These are phyloP conservation scores for Chrysemys picta DNA, from an alignment of 2,113 vertebrate genomes.

Conservation along the genomic window DNA sequence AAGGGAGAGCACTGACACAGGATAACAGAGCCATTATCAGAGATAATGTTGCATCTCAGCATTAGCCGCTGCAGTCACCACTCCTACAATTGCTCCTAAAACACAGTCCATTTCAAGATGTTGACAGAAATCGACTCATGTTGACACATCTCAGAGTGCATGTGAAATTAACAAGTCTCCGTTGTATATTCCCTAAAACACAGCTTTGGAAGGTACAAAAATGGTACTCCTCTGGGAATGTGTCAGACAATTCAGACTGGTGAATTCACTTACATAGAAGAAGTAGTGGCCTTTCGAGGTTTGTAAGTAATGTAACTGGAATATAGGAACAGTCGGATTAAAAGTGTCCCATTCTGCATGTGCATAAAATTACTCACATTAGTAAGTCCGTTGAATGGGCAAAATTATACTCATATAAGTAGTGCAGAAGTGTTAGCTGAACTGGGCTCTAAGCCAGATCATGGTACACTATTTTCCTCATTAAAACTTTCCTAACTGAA, in stretches of 20 bases:
- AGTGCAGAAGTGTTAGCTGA: neutral
- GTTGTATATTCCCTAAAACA: neutral
- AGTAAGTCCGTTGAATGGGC: neutral
- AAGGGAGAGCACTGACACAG: neutral
- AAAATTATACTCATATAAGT: neutral
- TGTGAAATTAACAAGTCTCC: neutral
- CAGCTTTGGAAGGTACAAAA: neutral
- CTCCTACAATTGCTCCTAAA: neutral
- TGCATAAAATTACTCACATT: accelerated
- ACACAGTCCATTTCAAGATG: neutral
- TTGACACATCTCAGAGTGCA: neutral
- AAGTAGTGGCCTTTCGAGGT: neutral
- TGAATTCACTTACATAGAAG: slow-evolving; percentile 19
- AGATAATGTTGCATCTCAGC: neutral
- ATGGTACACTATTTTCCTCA: neutral
- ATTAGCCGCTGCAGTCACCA: neutral
- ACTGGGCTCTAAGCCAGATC: neutral
- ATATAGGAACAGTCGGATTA: accelerated
- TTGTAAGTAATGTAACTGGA: neutral
- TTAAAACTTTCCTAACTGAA: neutral
- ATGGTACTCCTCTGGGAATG: neutral
- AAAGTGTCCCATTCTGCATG: neutral
- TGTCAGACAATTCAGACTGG: neutral
- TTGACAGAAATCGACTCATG: neutral
- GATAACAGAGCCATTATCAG: neutral